phyloP scores from a whole-genome alignment of 2,888 invertebrate genomes.

The Habroteleia sp. region DNA sequence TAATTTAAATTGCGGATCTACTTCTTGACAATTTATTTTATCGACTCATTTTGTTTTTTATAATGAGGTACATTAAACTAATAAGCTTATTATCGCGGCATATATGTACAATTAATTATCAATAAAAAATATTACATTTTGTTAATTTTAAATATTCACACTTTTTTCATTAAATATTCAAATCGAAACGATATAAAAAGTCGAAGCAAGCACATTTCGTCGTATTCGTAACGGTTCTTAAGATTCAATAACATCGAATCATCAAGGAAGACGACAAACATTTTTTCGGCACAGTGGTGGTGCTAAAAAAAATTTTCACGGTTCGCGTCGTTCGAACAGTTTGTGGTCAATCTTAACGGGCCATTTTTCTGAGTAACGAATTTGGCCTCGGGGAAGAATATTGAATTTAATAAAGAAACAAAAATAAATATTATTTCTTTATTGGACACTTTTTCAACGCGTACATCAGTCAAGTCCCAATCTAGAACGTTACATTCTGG shows the following conservation, averaged over 20 bases:
- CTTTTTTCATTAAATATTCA: too few relatives aligned
- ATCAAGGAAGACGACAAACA: conserved; percentile 16
- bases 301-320: conserved; percentile 42
- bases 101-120: too few relatives aligned
- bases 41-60: background rate
- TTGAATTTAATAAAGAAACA: conserved; percentile 51
- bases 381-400: conserved; percentile 28
- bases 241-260: conserved; percentile 25
- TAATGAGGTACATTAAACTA: conserved; percentile 22
- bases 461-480: conserved; percentile 52
- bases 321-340: conserved; percentile 31
- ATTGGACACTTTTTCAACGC: conserved; percentile 42
- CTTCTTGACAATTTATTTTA: conserved; percentile 2
- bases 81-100: too few relatives aligned
- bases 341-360: conserved; percentile 43
- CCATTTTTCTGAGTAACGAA: conserved; percentile 42
- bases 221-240: conserved; percentile 34
- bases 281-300: conserved; percentile 8
- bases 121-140: too few relatives aligned
- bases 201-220: too few relatives aligned
- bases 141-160: too few relatives aligned
- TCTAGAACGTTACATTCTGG: conserved; percentile 41
- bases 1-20: conserved; percentile 30
- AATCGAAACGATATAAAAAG: too few relatives aligned
- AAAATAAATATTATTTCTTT: conserved; percentile 56